phyloP scores from a whole-genome alignment of 2,888 invertebrate species.

The Globia sparganii region DNA sequence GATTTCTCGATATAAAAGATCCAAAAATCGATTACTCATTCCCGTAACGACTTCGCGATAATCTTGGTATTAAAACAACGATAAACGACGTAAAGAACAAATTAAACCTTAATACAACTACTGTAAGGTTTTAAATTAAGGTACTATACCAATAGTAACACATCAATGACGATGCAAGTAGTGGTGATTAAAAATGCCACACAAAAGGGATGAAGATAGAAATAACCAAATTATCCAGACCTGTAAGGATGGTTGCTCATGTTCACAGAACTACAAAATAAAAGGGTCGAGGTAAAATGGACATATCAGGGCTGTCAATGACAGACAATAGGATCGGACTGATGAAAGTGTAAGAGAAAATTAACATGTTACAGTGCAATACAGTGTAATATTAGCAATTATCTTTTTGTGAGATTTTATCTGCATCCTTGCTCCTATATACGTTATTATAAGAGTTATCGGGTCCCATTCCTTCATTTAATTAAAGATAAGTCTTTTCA shows the following conservation, averaged over 20 bases:
- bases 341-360: conserved; percentile 68
- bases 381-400: conserved; percentile 57
- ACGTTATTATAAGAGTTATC: conserved; percentile 1
- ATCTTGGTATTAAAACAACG: conserved; percentile 61
- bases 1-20: conserved; percentile 64
- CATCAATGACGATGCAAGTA: conserved; percentile 73
- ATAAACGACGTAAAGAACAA: conserved; percentile 23
- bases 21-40: conserved; percentile 76
- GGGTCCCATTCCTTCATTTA: not conserved
- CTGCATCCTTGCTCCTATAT: not conserved
- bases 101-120: conserved; percentile 16
- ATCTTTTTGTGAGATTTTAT: conserved; percentile 30
- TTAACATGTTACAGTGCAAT: conserved; percentile 53
- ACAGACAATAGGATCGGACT: conserved; percentile 66
- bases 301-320: conserved; percentile 34
- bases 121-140: conserved; percentile 31
- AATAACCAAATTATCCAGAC: conserved; percentile 59
- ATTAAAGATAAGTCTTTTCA: not conserved
- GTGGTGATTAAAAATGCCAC: conserved; percentile 76
- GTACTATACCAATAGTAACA: conserved; percentile 59
- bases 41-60: conserved; percentile 64
- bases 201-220: conserved; percentile 66
- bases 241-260: conserved; percentile 48
- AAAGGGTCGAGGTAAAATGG: conserved; percentile 32
- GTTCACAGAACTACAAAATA: not conserved